phyloP scores from a whole-genome alignment of 1,140 invertebrate species.

The Nixonia krombeini region DNA sequence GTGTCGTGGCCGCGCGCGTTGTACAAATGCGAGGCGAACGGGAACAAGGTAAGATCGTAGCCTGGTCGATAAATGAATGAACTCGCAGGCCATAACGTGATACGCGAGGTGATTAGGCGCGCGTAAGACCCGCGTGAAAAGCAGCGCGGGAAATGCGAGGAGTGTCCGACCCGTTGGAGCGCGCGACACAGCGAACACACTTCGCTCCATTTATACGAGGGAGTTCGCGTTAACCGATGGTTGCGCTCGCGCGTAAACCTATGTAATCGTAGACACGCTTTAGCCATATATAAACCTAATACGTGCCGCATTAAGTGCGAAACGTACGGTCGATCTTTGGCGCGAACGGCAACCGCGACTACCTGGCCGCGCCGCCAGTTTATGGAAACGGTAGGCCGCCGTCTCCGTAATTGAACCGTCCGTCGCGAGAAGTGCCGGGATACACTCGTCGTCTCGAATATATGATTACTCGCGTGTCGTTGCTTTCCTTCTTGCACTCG shows the following conservation, averaged over 20 bases:
- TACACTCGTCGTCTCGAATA: slow-evolving; percentile 12
- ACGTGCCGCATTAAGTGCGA: slow-evolving; percentile 1
- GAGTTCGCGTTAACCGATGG: slow-evolving; percentile 11
- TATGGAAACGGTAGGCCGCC: slow-evolving; percentile 5
- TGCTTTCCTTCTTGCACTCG: neutral
- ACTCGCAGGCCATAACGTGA: slow-evolving; percentile 15
- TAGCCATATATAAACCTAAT: neutral
- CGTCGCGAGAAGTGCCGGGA: neutral
- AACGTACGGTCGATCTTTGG: slow-evolving; percentile 2
- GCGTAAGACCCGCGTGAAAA: slow-evolving; percentile 16
- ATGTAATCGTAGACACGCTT: slow-evolving; percentile 4
- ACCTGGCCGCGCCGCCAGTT: neutral
- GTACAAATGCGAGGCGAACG: slow-evolving; percentile 18
- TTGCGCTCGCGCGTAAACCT: slow-evolving; percentile 14
- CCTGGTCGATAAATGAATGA: slow-evolving; percentile 22
- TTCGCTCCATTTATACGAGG: slow-evolving; percentile 6
- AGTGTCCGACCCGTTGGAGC: slow-evolving; percentile 8
- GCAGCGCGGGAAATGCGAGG: neutral
- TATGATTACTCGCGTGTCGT: slow-evolving; percentile 14
- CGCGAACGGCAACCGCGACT: slow-evolving; percentile 1
- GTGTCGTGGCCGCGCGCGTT: too few species aligned
- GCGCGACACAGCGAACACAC: slow-evolving; percentile 28
- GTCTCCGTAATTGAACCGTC: slow-evolving; percentile 12
- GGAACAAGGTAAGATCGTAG: slow-evolving; percentile 17
- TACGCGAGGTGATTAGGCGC: slow-evolving; percentile 26